Evolutionary conservation across 1,140 invertebrate genomes (phyloP), one percentile per base, ranked within the genome.

Genomic region (Magallana ariakensis): DNA sequence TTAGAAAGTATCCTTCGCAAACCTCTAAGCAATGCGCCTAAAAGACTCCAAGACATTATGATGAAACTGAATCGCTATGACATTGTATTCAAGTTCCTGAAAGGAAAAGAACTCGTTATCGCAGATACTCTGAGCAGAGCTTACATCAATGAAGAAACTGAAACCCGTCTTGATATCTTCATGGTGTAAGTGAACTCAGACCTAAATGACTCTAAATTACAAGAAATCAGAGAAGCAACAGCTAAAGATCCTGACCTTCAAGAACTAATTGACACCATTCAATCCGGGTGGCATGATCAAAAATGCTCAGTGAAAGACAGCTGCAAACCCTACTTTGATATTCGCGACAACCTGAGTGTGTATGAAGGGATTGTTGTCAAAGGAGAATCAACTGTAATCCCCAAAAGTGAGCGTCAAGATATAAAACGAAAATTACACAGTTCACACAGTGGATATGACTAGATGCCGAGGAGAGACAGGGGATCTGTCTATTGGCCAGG

Each of bases 1-100:
- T 80, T 95, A 15, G 92, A 94, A 54, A 56, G 56, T 33, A 94
- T 95, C 81, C 90, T 94, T 53, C 92, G 91, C 85, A 95, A 95
- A 88, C 91, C 90, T 0, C 55, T 92, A 0, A 81, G 83, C 33
- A 58, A 62, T 16, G 81, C 86, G 3, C 58, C 86, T 13, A 66
- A 80, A 62, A 60, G 81, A 55, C 81, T 90, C n/a, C 87, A 89
- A 58, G 80, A 85, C 10, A 80, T 90, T 1, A 90, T 91, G 89
- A 91, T 90, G 87, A 70, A 84, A 58, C 46, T 91, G 22, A 75
- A 89, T 62, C 60, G 85, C 82, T 89, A 89, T 84, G 84, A 90
- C 46, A 84, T 86, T 15, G 54, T 53, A 83, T 87, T 87, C n/a
- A 19, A 80, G 19, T 87, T 62, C 66, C 1, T 60, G 46, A 87